Evolutionary conservation across 2,113 vertebrate genomes (phyloP).

Genomic region (Sorex araneus): DNA sequence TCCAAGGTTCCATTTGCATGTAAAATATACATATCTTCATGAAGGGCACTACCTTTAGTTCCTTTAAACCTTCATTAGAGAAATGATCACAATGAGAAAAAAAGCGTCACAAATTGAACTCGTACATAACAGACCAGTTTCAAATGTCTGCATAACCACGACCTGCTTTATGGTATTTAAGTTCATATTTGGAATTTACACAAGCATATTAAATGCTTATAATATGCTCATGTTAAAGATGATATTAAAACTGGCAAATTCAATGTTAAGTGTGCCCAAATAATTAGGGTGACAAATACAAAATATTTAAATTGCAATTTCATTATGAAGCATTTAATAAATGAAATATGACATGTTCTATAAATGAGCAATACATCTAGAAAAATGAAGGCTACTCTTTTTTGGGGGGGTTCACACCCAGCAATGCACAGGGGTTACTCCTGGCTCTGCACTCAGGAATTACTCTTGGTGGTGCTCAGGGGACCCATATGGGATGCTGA

Average conservation of each 20-base stretch:
- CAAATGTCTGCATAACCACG: not conserved
- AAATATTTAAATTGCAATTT: constrained; percentile 3
- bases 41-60: constrained; percentile 91
- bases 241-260: not conserved
- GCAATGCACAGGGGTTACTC: too few species aligned
- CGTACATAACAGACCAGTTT: not conserved
- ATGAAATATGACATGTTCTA: constrained; percentile 1
- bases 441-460: too few species aligned
- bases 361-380: constrained; percentile 15
- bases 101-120: constrained; percentile 45
- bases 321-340: not conserved
- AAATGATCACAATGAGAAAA: constrained; percentile 68
- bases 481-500: too few species aligned
- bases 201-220: not conserved
- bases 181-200: not conserved
- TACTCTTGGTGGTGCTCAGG: too few species aligned
- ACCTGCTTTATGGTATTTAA: not conserved
- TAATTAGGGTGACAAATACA: not conserved
- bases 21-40: constrained; percentile 92
- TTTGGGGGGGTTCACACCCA: too few species aligned
- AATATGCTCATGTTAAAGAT: not conserved
- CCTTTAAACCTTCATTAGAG: constrained; percentile 94
- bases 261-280: not conserved
- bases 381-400: not conserved
- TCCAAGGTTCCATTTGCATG: constrained; percentile 97